Percentiles rank a stretch among this genome's conserved stretches.
Conservation (phyloP, 2,113 vertebrate genomes). For the Ciconia boyciana region DNA sequence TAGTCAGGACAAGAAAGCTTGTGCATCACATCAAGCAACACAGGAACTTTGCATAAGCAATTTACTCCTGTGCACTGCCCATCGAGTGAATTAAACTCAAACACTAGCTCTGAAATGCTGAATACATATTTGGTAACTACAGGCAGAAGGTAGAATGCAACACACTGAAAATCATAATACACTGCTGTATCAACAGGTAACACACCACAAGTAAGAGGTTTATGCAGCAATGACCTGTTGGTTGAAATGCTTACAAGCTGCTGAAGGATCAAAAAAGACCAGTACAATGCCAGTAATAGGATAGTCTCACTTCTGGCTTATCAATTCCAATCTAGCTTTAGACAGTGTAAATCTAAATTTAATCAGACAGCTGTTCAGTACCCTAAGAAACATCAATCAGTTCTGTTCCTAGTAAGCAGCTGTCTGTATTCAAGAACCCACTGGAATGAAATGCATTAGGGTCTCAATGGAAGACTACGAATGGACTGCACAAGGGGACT, state of each 20-base stretch:
- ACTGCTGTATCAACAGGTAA: not conserved
- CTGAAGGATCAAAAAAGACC: not conserved
- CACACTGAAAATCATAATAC: not conserved
- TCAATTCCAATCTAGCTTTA: slow-evolving; percentile 30
- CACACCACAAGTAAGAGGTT: not conserved
- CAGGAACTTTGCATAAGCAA: not conserved
- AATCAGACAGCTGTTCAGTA: slow-evolving; percentile 36
- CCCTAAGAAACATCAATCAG: not conserved
- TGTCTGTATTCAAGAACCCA: not conserved
- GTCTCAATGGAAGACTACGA: not conserved
- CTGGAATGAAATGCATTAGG: not conserved
- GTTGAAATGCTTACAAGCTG: not conserved
- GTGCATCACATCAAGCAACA: not conserved
- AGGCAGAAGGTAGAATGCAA: not conserved
- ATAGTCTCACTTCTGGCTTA: not conserved
- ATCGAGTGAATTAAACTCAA: not conserved
- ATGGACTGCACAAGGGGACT: accelerated
- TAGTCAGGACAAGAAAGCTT: not conserved
- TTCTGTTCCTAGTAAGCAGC: not conserved
- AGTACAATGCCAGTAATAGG: not conserved
- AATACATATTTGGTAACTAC: not conserved
- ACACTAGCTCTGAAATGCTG: not conserved
- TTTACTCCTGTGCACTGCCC: not conserved
- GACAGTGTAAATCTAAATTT: slow-evolving; percentile 23
- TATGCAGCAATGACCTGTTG: not conserved